These are phyloP conservation scores for Onychostruthus taczanowskii DNA, from an alignment of 2,113 vertebrate species.

Conservation along the genomic window DNA sequence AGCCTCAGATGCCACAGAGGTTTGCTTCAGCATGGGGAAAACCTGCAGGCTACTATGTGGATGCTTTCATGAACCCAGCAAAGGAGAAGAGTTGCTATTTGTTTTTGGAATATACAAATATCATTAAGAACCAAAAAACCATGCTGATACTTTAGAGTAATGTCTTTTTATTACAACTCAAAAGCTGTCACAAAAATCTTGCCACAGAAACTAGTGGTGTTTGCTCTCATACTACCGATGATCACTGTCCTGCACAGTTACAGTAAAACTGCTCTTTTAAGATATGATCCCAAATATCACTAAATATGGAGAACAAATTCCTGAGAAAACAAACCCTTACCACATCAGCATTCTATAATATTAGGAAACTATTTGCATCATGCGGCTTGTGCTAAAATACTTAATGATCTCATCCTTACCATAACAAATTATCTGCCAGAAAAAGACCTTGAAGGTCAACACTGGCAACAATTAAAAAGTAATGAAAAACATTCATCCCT, in stretches of 20 bases:
- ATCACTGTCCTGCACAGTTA: neutral
- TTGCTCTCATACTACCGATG: neutral
- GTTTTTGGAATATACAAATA: conserved; percentile 1
- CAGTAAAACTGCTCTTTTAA: neutral
- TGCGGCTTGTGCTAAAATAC: conserved; percentile 68
- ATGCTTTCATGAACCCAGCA: neutral
- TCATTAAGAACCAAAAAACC: neutral
- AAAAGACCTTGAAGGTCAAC: conserved; percentile 79
- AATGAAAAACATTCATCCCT: conserved; percentile 81
- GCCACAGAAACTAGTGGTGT: neutral
- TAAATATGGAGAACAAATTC: conserved; percentile 44
- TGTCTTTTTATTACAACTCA: neutral
- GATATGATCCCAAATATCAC: neutral
- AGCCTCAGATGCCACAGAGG: neutral
- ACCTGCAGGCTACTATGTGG: neutral
- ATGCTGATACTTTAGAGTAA: neutral
- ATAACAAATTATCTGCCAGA: conserved; percentile 78
- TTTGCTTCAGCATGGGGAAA: neutral
- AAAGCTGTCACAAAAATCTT: neutral
- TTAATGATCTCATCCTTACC: conserved; percentile 77
- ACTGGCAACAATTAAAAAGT: conserved; percentile 80
- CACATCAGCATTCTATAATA: conserved; percentile 60
- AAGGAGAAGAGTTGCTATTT: neutral
- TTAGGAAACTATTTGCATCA: conserved; percentile 63
- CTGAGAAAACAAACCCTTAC: conserved; percentile 42